Evolutionary conservation across 2,888 invertebrate genomes (phyloP), one percentile per base, ranked within the genome.

Genomic region (Creontiades dilutus): DNA sequence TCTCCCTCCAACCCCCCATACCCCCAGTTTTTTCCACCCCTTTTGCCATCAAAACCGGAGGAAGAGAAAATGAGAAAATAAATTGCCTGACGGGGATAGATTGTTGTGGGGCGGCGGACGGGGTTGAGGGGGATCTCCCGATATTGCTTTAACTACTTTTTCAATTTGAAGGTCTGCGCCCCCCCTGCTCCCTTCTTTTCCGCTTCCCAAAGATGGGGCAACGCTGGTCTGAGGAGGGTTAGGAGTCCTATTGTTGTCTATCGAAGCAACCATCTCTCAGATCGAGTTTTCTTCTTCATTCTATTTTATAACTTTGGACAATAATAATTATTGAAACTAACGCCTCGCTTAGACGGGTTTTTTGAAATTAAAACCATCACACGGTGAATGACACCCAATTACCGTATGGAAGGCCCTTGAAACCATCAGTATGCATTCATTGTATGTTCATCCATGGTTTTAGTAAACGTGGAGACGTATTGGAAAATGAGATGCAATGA

Each of bases 81-180:
- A 90, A 90, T 90, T 90, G 90, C 82, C 86, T 90, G 90, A 90
- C 90, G 90, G 90, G 86, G 90, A 90, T 90, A 90, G 90, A 90
- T 90, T 90, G 90, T 90, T 90, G 90, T 90, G 90, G 81, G 57
- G 13, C 37, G 52, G 46, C 16, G 76, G 68, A 28, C 52, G 52
- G 14, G 13, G 68, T n/a, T 14, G 80, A 28, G 78, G 80, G 78
- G 27, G 55, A 47, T 68, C 87, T 87, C 78, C 88, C 86, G 86
- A 90, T 86, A 90, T 90, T 90, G 90, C 90, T 90, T 90, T 90
- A 90, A 90, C 90, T 90, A 90, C 90, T 90, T 90, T 90, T 90
- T 90, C 90, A 86, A 90, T 90, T 90, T 90, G 84, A 88, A 88
- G 86, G 68, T 68, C 68, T 68, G 68, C 23, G 4, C 19, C 61